Percentiles rank a stretch among this genome's conserved stretches.
These are phyloP conservation scores for Arctopsyche grandis DNA, from an alignment of 1,140 invertebrate genomes.

Conservation along the genomic window DNA sequence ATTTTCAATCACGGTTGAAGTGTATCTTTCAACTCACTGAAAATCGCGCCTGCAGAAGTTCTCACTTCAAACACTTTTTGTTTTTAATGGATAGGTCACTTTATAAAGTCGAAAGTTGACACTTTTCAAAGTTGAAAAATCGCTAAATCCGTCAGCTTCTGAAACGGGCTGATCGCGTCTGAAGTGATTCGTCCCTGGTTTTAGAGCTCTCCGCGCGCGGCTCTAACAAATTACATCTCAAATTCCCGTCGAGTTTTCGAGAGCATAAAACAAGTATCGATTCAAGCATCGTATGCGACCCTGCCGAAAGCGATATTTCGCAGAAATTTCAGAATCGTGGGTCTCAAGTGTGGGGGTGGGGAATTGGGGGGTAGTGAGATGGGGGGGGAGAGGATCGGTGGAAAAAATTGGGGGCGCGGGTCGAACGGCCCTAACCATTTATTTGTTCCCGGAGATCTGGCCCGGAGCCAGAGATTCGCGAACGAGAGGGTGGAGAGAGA, in stretches of 20 bases:
- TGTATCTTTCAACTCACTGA: too few relatives aligned
- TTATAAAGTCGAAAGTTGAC: too few relatives aligned
- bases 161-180: too few relatives aligned
- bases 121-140: too few relatives aligned
- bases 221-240: background rate
- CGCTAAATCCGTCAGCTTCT: too few relatives aligned
- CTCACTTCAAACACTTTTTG: too few relatives aligned
- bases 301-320: background rate
- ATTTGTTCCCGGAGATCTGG: constrained; percentile 5
- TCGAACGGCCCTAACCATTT: background rate
- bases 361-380: background rate
- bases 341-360: too few relatives aligned
- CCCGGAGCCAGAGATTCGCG: background rate
- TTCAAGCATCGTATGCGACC: background rate
- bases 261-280: constrained; percentile 3
- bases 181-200: too few relatives aligned
- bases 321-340: background rate
- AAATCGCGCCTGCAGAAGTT: too few relatives aligned
- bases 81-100: too few relatives aligned
- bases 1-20: too few relatives aligned
- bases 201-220: background rate
- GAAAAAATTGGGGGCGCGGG: background rate
- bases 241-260: background rate
- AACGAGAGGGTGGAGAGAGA: background rate
- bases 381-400: background rate